These are phyloP conservation scores for Spongia lamella DNA, from an alignment of 37 sponge, comb jelly and placozoan species.

Conservation along the genomic window DNA sequence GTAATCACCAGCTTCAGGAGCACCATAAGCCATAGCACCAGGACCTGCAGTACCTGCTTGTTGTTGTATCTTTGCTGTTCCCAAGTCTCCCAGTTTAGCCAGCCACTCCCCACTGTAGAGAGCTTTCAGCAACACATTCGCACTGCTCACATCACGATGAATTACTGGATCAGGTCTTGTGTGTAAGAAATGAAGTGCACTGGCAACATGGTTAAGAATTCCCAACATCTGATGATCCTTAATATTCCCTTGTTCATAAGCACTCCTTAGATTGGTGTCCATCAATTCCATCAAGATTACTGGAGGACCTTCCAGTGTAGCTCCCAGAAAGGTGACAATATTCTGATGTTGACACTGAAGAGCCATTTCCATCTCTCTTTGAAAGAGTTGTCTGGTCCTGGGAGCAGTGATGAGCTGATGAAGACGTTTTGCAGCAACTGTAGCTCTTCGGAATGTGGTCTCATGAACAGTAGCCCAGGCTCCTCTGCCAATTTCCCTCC, in stretches of 20 bases:
- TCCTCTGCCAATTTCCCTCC: too few relatives aligned
- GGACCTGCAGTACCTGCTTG: slow-evolving; percentile 35
- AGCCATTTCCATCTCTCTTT: too few relatives aligned
- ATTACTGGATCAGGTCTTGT: slow-evolving; percentile 57
- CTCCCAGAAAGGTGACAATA: too few relatives aligned
- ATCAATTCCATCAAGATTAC: slow-evolving; percentile 66
- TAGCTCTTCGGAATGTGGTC: too few relatives aligned
- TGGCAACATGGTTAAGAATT: slow-evolving; percentile 40
- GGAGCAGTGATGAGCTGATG: too few relatives aligned
- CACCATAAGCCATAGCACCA: slow-evolving; percentile 70
- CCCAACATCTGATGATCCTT: too few relatives aligned
- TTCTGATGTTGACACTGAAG: too few relatives aligned
- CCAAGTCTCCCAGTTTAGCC: slow-evolving; percentile 82
- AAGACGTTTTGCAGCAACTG: too few relatives aligned
- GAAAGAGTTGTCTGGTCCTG: too few relatives aligned
- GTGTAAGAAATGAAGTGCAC: slow-evolving; percentile 73
- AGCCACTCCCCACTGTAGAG: slow-evolving; percentile 33
- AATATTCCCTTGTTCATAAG: slow-evolving; percentile 2
- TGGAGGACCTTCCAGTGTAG: slow-evolving; percentile 12
- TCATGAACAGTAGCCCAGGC: too few relatives aligned
- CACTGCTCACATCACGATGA: slow-evolving; percentile 76
- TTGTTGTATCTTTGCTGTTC: slow-evolving; percentile 65
- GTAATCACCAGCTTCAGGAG: slow-evolving; percentile 50
- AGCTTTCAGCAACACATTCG: slow-evolving; percentile 64
- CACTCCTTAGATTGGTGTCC: slow-evolving; percentile 53